These are phyloP conservation scores for Phocides pigmalion DNA, from an alignment of 1,140 invertebrate species.

Conservation along the genomic window DNA sequence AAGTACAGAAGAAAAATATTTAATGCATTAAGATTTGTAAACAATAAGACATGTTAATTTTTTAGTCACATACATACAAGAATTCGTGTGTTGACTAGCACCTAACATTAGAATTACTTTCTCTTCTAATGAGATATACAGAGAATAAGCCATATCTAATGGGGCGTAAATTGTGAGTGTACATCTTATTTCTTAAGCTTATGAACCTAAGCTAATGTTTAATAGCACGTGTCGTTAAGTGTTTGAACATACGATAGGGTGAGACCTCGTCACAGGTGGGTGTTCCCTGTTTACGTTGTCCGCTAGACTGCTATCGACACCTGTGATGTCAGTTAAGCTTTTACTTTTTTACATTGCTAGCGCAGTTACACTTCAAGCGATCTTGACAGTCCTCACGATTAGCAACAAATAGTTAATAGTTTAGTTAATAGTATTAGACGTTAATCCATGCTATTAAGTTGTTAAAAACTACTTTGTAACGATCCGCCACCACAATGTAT, in stretches of 20 bases:
- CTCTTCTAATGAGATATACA: conserved; percentile 15
- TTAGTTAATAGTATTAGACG: too few species aligned
- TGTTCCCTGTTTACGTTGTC: not conserved
- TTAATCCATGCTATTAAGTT: too few species aligned
- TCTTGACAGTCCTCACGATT: too few species aligned
- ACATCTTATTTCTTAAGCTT: conserved; percentile 20
- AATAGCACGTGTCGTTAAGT: conserved; percentile 37
- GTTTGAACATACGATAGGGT: conserved; percentile 33
- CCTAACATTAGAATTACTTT: not conserved
- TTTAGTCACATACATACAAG: not conserved
- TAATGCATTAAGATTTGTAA: not conserved
- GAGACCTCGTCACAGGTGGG: not conserved
- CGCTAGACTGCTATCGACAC: not conserved
- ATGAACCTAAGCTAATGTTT: conserved; percentile 17
- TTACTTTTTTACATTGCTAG: not conserved
- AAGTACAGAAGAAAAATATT: not conserved
- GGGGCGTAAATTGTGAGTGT: conserved; percentile 24
- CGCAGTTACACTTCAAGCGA: too few species aligned
- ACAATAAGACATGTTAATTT: not conserved
- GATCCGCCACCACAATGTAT: too few species aligned
- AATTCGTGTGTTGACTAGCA: not conserved
- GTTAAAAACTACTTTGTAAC: too few species aligned
- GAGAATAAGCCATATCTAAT: conserved; percentile 13
- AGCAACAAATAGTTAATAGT: too few species aligned
- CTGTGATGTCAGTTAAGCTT: not conserved